phyloP scores from a whole-genome alignment of 1,140 invertebrate genomes.

The Apis laboriosa region DNA sequence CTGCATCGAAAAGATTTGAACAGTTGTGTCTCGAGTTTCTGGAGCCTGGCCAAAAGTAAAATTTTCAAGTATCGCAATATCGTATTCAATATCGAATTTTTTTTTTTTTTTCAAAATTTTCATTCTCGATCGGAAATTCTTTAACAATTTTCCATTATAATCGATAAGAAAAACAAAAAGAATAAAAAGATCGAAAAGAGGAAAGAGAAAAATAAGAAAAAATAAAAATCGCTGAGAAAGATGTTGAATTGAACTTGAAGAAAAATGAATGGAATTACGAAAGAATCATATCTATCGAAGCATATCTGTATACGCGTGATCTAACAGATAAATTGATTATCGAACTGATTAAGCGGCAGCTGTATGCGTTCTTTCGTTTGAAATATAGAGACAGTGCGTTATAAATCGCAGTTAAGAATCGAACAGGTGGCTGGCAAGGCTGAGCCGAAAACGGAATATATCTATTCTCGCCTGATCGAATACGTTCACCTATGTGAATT shows the following conservation, averaged over 20 bases:
- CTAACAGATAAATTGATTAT: background rate
- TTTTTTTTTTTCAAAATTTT: no score
- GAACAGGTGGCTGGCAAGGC: conserved; percentile 21
- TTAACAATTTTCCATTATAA: background rate
- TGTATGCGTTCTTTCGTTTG: background rate
- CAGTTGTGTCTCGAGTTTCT: background rate
- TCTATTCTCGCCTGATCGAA: background rate
- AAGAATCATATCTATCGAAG: background rate
- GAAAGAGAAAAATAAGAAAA: background rate
- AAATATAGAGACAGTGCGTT: background rate
- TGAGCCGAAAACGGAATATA: background rate
- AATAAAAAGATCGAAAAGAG: background rate
- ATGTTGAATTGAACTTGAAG: background rate
- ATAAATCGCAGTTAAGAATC: conserved; percentile 11
- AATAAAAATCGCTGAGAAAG: background rate
- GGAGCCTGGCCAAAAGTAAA: conserved; percentile 27
- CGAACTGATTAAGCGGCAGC: background rate
- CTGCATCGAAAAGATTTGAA: no score
- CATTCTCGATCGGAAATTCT: no score
- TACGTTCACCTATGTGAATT: background rate
- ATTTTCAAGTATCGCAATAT: background rate
- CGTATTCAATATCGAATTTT: no score
- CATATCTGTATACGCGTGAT: background rate
- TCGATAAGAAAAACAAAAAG: background rate
- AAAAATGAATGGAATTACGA: background rate